phyloP scores from a whole-genome alignment of 1,140 invertebrate genomes.

The Drosophila mojavensis region DNA sequence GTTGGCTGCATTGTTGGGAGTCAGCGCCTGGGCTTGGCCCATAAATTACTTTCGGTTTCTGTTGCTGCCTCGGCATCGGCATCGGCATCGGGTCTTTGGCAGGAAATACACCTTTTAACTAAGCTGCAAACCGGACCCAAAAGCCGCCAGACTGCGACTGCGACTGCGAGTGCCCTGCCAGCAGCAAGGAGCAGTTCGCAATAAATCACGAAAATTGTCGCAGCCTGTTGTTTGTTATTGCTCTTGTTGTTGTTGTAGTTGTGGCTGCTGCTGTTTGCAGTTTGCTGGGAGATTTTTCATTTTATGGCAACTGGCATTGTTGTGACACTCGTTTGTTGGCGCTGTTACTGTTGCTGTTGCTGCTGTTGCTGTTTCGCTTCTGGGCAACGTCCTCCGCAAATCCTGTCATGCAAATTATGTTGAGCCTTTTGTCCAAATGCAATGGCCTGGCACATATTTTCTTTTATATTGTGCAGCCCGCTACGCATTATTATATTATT shows the following conservation, averaged over 20 bases:
- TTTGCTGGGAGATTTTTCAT: slow-evolving; percentile 12
- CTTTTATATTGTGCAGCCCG: slow-evolving; percentile 36
- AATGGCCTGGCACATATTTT: slow-evolving; percentile 48
- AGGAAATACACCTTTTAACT: slow-evolving; percentile 48
- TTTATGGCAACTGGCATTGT: slow-evolving; percentile 45
- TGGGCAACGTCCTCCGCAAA: slow-evolving; percentile 39
- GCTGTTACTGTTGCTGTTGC: background rate
- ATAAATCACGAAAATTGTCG: slow-evolving; percentile 55
- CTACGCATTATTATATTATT: slow-evolving; percentile 51
- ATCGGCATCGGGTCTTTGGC: slow-evolving; percentile 7
- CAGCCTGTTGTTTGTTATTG: slow-evolving; percentile 22
- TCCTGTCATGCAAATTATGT: slow-evolving; percentile 58
- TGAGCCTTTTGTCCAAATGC: slow-evolving; percentile 51
- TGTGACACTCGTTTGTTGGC: slow-evolving; percentile 44
- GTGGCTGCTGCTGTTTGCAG: background rate
- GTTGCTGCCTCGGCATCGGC: slow-evolving; percentile 8
- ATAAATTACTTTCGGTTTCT: slow-evolving; percentile 41
- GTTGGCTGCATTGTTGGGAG: slow-evolving; percentile 31
- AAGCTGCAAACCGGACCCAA: slow-evolving; percentile 29
- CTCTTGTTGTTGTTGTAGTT: background rate
- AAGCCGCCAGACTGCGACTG: slow-evolving; percentile 10
- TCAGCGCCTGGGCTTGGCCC: slow-evolving; percentile 4
- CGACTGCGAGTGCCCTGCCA: background rate
- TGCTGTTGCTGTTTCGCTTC: slow-evolving; percentile 15
- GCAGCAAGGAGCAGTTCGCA: slow-evolving; percentile 25